Conservation (phyloP, 2,797 vertebrate genomes). For the Peromyscus eremicus region DNA sequence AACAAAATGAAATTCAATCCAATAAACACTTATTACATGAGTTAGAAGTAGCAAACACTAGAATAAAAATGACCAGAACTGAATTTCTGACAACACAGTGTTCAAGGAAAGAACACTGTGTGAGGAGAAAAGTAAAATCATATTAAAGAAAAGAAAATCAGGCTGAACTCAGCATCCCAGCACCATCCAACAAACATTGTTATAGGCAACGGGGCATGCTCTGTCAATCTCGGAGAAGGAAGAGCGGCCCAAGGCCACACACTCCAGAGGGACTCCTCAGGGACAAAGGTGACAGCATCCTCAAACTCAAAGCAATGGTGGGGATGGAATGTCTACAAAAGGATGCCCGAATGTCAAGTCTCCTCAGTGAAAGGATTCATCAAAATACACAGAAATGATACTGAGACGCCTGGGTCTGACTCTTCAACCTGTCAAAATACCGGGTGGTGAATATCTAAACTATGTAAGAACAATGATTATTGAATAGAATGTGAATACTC, state of each 20-base stretch:
- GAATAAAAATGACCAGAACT: background rate
- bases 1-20: background rate
- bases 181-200: background rate
- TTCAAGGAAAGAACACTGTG: background rate
- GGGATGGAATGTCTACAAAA: accelerated
- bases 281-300: background rate
- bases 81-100: background rate
- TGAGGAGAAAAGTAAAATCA: background rate
- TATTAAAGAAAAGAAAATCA: background rate
- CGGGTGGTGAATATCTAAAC: background rate
- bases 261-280: background rate
- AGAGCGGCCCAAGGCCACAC: background rate
- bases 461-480: background rate
- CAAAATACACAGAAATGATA: background rate
- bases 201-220: background rate
- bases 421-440: background rate
- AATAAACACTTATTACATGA: background rate
- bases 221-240: background rate
- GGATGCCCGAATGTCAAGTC: background rate
- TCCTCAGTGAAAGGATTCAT: background rate
- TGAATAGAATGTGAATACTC: background rate
- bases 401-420: background rate
- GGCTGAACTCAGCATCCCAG: background rate
- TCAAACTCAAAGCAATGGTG: background rate
- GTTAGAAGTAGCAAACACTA: background rate